These are phyloP conservation scores for Papilio elwesi DNA, from an alignment of 2,888 invertebrate genomes.

Conservation along the genomic window DNA sequence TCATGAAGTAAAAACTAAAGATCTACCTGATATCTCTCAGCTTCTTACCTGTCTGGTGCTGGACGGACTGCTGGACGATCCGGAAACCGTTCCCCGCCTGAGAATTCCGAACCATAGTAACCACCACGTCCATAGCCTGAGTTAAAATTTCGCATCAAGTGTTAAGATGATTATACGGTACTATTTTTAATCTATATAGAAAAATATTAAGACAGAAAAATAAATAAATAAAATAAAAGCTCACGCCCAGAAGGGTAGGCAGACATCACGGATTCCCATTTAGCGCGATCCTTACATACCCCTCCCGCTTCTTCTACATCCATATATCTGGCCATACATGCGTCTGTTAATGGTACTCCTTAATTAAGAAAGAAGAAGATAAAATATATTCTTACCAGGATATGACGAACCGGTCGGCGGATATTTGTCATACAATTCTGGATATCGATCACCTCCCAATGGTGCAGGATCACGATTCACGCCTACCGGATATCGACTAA, in stretches of 20 bases:
- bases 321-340: too few relatives aligned
- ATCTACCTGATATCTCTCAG: neutral
- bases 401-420: slow-evolving; percentile 83
- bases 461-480: slow-evolving; percentile 81
- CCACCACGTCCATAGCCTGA: slow-evolving; percentile 75
- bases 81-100: slow-evolving; percentile 70
- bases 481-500: slow-evolving; percentile 74
- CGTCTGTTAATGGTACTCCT: too few relatives aligned
- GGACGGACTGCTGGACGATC: slow-evolving; percentile 78
- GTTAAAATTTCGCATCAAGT: slow-evolving; percentile 43
- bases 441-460: slow-evolving; percentile 78
- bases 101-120: slow-evolving; percentile 68
- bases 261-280: too few relatives aligned
- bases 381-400: slow-evolving; percentile 70
- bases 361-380: neutral
- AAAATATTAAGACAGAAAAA: neutral
- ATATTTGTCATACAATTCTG: slow-evolving; percentile 82
- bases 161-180: neutral
- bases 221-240: too few relatives aligned
- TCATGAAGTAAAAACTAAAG: neutral
- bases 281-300: too few relatives aligned
- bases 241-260: too few relatives aligned
- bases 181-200: neutral
- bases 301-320: too few relatives aligned
- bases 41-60: slow-evolving; percentile 70